Conservation (phyloP, 2,797 vertebrate genomes). For the Hemitrygon akajei region DNA sequence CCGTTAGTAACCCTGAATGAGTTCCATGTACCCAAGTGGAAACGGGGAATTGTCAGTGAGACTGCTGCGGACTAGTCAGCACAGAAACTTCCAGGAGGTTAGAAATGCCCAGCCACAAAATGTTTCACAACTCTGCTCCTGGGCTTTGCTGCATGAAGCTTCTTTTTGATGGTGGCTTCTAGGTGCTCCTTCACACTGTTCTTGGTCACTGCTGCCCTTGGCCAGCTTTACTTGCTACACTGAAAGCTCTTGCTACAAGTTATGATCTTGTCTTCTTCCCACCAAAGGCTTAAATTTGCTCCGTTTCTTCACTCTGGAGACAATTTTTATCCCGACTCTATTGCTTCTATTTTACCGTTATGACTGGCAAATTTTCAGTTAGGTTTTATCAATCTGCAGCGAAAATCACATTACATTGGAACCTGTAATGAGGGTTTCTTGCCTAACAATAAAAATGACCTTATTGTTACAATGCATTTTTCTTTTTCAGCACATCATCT, state of each 20-base stretch:
- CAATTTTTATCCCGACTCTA: background rate
- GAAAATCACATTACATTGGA: background rate
- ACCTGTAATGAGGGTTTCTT: background rate
- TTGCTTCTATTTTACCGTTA: background rate
- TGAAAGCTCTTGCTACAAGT: background rate
- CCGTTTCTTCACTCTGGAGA: background rate
- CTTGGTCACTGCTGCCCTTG: background rate
- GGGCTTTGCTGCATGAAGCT: background rate
- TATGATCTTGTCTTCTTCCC: background rate
- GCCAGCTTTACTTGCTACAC: background rate
- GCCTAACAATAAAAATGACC: background rate
- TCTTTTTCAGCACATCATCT: constrained; percentile 14
- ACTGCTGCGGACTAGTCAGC: too few species aligned
- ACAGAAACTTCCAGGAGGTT: background rate
- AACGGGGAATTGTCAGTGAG: background rate
- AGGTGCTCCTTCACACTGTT: too few species aligned
- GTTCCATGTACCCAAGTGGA: too few species aligned
- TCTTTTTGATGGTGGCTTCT: background rate
- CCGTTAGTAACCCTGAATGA: background rate
- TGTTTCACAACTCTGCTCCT: background rate
- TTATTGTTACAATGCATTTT: background rate
- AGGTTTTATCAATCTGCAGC: background rate
- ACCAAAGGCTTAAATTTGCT: background rate
- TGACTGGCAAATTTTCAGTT: background rate
- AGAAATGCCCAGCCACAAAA: background rate